Evolutionary conservation across 2,797 vertebrate genomes (phyloP), one percentile per base, ranked within the genome.

Genomic region (Stomatorhinus walkeri): DNA sequence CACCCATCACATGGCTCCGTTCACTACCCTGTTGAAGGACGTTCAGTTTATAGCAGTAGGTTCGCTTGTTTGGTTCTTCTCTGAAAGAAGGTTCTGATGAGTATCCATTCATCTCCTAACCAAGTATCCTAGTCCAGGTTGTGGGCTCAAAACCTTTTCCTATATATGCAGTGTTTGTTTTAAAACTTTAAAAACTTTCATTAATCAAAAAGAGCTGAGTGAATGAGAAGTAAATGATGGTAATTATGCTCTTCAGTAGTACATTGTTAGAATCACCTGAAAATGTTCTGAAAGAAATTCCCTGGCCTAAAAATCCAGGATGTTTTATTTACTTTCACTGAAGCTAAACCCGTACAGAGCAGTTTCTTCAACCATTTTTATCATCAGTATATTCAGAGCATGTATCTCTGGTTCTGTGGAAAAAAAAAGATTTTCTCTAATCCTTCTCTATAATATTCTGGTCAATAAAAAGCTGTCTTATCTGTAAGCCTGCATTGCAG

Each of bases 391-490:
- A 84, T 51, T 43, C 81, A 84, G 2, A 84, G 81, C 81, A 84
- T 48, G n/a, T 51, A 84, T 24, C 81, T 84, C 40, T 12, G 10
- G 43, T 84, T 84, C 19, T n/a, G 22, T 48, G 19, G 9, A 0
- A 10, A 22, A 84, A 84, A 48, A 84, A 76, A 76, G 28, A 76
- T 76, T 76, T 52, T 36, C 43, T 83, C 4, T 86, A 54, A 86
- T 52, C 84, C 84, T 56, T 19, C 84, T 52, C 51, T 32, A 52
- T 56, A 32, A 48, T 52, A 32, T 52, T 52, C 84, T 19, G 24
- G 49, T 52, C 48, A 86, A 56, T 86, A 52, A 56, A 54, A 32
- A 52, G 49, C 84, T 36, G 54, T 86, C 14, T 86, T 86, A 86
- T 86, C 84, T 86, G 84, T 49, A 86, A 52, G 84, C 51, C 48